A percentile compares a stretch with the other conserved stretches of the same genome.
phyloP scores from a whole-genome alignment of 2,113 vertebrate species.

The Cololabis saira region DNA sequence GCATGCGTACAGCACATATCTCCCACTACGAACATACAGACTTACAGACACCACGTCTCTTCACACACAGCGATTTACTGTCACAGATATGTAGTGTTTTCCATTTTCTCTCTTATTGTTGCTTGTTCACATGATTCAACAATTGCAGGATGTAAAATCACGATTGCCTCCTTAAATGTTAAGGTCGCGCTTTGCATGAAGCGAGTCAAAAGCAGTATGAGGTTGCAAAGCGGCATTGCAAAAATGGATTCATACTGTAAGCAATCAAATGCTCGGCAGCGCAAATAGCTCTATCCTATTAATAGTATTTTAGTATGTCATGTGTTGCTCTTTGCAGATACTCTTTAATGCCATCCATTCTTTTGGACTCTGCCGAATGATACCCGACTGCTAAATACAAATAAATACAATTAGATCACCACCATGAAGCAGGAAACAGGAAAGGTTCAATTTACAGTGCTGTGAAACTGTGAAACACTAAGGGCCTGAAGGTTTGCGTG shows the following conservation, averaged over 20 bases:
- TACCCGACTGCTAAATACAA: background rate
- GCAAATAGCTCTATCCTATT: conserved; percentile 15
- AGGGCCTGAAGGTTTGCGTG: no score
- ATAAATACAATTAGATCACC: background rate
- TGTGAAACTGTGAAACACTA: no score
- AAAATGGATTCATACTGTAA: conserved; percentile 22
- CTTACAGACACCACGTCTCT: background rate
- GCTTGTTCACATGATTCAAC: background rate
- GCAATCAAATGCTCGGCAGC: conserved; percentile 32
- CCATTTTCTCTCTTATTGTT: background rate
- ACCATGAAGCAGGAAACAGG: background rate
- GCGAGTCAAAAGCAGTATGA: conserved; percentile 20
- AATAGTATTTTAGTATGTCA: conserved; percentile 1
- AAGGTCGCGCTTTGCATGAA: conserved; percentile 3
- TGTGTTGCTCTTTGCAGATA: conserved; percentile 11
- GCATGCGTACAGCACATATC: background rate
- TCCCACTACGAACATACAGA: conserved; percentile 1
- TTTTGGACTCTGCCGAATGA: conserved; percentile 7
- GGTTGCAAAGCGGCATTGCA: conserved; percentile 46
- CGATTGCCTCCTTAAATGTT: background rate
- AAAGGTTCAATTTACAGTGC: background rate
- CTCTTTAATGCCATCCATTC: conserved; percentile 35
- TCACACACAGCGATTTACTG: background rate
- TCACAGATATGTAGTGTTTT: background rate
- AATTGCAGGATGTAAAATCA: background rate